Base-by-base conservation (phyloP, 2,797 vertebrate genomes). In the Chloroceryle inda region DNA sequence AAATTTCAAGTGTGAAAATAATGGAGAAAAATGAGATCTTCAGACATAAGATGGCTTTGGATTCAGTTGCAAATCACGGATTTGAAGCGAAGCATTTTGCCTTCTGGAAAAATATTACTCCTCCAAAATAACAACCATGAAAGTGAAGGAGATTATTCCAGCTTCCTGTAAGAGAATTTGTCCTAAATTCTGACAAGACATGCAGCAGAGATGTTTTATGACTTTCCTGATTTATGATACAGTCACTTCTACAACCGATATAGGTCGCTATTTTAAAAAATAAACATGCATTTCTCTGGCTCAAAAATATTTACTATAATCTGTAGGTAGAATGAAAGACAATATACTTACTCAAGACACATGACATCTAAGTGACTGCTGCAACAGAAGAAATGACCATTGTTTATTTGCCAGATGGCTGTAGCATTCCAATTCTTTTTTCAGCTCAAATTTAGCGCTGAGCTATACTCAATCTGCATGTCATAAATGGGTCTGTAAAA, bases 71-170 rank as follows among this genome's bases (percentile, higher is more conserved):
- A 89, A 83, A 85, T 69, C 59, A 82, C 23, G 82, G 50, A 76
- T 58, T 80, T 85, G 67, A 94, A 83, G 73, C 22, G 87, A 93
- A 88, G n/a, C 24, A 53, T 88, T 84, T 91, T 90, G 21, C 53
- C 64, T 94, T 74, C 79, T 89, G 84, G 84, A 63, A 95, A 95
- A 88, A 89, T 80, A 94, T 68, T 84, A 24, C 77, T 68, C 58
- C 45, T 93, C 45, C 45, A 86, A 86, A 91, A 88, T 92, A 94
- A 78, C 27, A 86, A 53, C 42, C 8, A 64, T 61, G 47, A 87
- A 59, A 40, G n/a, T 73, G 38, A 64, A 69, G 40, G 27, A 82
- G 15, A 86, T 42, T 78, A 16, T 89, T 85, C 31, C 53, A 64
- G 52, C 15, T 80, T 85, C 27, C n/a, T 63, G 20, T 24, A 85